Evolutionary conservation across 1,140 invertebrate genomes (phyloP).

Genomic region (Nasonia vitripennis): DNA sequence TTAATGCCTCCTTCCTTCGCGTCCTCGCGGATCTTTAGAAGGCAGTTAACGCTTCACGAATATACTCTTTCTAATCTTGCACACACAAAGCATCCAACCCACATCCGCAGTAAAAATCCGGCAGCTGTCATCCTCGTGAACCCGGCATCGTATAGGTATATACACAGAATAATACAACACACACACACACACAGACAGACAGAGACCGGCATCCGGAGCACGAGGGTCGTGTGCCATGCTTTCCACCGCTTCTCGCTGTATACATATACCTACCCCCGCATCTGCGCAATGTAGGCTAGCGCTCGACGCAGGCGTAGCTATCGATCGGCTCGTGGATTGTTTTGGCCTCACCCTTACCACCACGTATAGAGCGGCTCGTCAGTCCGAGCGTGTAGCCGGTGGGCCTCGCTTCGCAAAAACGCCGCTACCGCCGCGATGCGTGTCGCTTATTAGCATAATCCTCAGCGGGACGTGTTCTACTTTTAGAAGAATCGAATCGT

Average conservation of each 20-base stretch:
- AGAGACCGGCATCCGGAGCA: background rate
- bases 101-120: background rate
- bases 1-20: background rate
- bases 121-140: background rate
- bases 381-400: conserved; percentile 12
- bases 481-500: background rate
- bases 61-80: too few species aligned
- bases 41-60: too few species aligned
- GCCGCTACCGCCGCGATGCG: background rate
- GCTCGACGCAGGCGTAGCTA: conserved; percentile 51
- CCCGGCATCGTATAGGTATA: background rate
- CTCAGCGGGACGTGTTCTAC: background rate
- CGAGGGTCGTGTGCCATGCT: too few species aligned
- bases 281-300: conserved; percentile 39
- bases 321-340: conserved; percentile 63
- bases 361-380: background rate
- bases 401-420: background rate
- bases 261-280: background rate
- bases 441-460: background rate
- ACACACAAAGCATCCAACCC: too few species aligned
- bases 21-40: too few species aligned
- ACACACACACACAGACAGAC: too few species aligned
- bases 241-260: too few species aligned
- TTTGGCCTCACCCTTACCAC: conserved; percentile 53
- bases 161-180: too few species aligned